A percentile compares a stretch with the other conserved stretches of the same genome.
These are phyloP conservation scores for Thalassophryne amazonica DNA, from an alignment of 2,797 vertebrate species.

Conservation along the genomic window DNA sequence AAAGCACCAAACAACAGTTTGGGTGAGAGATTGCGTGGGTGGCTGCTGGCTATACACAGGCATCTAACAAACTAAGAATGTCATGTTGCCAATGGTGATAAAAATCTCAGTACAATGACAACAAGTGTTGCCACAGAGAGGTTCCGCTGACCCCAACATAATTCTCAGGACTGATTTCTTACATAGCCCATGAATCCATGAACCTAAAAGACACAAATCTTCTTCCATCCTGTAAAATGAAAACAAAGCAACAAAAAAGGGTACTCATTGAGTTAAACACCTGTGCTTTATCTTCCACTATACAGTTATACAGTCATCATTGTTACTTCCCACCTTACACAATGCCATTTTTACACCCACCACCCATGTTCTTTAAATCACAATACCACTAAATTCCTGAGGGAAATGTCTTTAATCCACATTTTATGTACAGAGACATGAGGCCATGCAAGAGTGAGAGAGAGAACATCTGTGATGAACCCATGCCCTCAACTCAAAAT, in stretches of 20 bases:
- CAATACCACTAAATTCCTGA: no score
- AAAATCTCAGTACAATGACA: conserved; percentile 31
- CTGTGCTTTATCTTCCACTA: no score
- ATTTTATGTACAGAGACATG: no score
- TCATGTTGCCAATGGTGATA: conserved; percentile 60
- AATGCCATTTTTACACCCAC: no score
- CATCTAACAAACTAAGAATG: conserved; percentile 51
- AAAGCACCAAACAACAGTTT: conserved; percentile 40
- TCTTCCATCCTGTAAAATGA: background rate
- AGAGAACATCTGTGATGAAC: no score
- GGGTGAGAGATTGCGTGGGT: conserved; percentile 25
- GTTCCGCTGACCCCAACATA: background rate
- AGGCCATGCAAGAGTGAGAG: no score
- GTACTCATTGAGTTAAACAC: no score
- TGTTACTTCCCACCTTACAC: no score
- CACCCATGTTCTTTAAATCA: no score
- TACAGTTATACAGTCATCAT: no score
- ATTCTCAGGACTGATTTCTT: background rate
- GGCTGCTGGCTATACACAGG: conserved; percentile 46
- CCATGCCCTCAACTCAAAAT: no score
- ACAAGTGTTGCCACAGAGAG: background rate
- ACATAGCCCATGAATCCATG: background rate
- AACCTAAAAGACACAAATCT: background rate
- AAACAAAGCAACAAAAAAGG: background rate
- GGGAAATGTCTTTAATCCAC: no score